Evolutionary conservation across 2,113 vertebrate species (phyloP).

Genomic region (Stigmatopora nigra): DNA sequence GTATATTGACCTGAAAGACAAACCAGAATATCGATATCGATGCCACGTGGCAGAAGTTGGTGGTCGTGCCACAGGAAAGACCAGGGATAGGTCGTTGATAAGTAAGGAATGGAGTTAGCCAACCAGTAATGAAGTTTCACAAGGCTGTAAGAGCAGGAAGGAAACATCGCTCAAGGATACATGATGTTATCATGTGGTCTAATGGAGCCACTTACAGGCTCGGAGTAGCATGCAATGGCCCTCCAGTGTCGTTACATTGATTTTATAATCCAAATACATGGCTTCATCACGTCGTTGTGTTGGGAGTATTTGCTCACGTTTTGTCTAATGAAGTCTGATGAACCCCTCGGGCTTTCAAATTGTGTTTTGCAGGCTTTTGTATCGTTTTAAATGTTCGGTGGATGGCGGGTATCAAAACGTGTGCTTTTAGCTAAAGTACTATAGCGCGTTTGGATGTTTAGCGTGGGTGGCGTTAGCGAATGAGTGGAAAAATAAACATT

Average conservation of each 20-base stretch:
- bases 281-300: conserved; percentile 45
- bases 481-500: neutral
- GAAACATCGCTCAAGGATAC: conserved; percentile 57
- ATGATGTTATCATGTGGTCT: conserved; percentile 60
- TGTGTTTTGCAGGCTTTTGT: conserved; percentile 5
- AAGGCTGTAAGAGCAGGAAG: conserved; percentile 60
- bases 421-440: conserved; percentile 33
- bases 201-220: conserved; percentile 60
- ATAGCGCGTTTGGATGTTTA: conserved; percentile 8
- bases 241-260: conserved; percentile 57
- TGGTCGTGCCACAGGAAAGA: conserved; percentile 31
- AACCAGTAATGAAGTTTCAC: conserved; percentile 57
- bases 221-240: conserved; percentile 38
- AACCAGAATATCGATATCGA: neutral
- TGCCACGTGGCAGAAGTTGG: neutral
- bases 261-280: conserved; percentile 52
- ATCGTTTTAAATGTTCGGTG: neutral
- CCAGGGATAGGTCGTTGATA: conserved; percentile 38
- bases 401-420: neutral
- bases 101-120: conserved; percentile 43
- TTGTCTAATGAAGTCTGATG: conserved; percentile 15
- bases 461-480: conserved; percentile 20
- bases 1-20: neutral
- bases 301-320: conserved; percentile 9
- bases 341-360: neutral